Base-by-base conservation (phyloP, 53 echinoderm and acorn worm species). In the Echinometra lucunter region DNA sequence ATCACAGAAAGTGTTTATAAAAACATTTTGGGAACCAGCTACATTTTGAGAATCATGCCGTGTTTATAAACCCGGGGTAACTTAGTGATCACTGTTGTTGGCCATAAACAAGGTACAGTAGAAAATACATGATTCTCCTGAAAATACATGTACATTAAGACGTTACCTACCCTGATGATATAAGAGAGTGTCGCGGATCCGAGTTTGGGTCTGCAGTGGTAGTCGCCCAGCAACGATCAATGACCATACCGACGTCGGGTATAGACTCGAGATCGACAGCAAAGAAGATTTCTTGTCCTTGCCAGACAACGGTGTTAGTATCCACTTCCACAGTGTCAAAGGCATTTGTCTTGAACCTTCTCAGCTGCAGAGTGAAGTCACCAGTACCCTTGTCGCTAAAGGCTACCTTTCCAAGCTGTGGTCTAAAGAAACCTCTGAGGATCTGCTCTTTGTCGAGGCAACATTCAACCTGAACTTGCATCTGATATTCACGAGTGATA, bases 371-470 rank as follows among this genome's bases (percentile, higher is more conserved):
- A 21, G 2, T 27, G 89, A 89, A 58, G 35, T 56, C 37, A 45
- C 89, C 89, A 37, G 57, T 35, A 49, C 89, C 37, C 88, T 89
- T 89, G 89, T 58, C 89, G 58, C 21, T 89, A 23, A 89, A 89
- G 60, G 60, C 37, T 3, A 89, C 89, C 89, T 89, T 19, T 21
- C 89, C 89, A 21, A 89, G 58, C 34, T 37, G 58, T 19, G 60
- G 89, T 58, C 12, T 58, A 38, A 89, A 89, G 37, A 37, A 58
- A 0, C 28, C 89, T 19, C 19, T 58, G 60, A 89, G 15, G 23
- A 58, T 58, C 25, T 57, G 15, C 21, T 32, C 58, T 49, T 89
- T 89, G 21, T 37, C 12, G 0, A 89, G 60, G 10, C 38, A 89
- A 30, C 89, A 89, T 30, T 89, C 58, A 34, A 89, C 89, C 38